Evolutionary conservation across 2,113 vertebrate genomes (phyloP).

Genomic region (Hemiscyllium ocellatum): DNA sequence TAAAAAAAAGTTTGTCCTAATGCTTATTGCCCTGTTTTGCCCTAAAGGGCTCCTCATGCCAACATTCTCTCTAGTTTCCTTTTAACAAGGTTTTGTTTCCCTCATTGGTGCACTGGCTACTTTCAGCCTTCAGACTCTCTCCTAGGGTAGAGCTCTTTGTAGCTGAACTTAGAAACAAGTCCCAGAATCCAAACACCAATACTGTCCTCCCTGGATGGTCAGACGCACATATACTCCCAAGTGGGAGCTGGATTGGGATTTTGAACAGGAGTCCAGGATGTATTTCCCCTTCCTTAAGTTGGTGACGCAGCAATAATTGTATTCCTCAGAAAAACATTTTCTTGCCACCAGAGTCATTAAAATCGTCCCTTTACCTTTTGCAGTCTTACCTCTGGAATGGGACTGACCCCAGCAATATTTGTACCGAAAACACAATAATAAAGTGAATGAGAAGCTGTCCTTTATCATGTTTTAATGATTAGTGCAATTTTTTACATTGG

Average conservation of each 20-base stretch:
- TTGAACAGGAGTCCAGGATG: neutral
- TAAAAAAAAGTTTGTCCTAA: neutral
- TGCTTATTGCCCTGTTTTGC: neutral
- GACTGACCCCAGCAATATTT: neutral
- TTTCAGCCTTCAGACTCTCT: neutral
- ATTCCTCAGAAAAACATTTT: neutral
- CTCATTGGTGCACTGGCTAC: neutral
- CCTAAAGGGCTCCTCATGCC: neutral
- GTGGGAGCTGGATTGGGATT: neutral
- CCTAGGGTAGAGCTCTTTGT: neutral
- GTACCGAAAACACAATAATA: neutral
- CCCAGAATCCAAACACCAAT: neutral
- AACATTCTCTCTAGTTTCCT: neutral
- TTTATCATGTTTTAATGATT: neutral
- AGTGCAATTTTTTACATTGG: neutral
- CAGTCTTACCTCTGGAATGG: neutral
- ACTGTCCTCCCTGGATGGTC: neutral
- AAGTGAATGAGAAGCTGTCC: neutral
- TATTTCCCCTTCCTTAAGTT: neutral
- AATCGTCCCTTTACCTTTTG: neutral
- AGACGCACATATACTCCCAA: neutral
- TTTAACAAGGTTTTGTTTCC: no score
- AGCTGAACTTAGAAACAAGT: neutral
- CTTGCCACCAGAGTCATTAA: neutral
- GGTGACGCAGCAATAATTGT: neutral